Base-by-base conservation (phyloP, 2,888 invertebrate species). In the Drosophila leonis region DNA sequence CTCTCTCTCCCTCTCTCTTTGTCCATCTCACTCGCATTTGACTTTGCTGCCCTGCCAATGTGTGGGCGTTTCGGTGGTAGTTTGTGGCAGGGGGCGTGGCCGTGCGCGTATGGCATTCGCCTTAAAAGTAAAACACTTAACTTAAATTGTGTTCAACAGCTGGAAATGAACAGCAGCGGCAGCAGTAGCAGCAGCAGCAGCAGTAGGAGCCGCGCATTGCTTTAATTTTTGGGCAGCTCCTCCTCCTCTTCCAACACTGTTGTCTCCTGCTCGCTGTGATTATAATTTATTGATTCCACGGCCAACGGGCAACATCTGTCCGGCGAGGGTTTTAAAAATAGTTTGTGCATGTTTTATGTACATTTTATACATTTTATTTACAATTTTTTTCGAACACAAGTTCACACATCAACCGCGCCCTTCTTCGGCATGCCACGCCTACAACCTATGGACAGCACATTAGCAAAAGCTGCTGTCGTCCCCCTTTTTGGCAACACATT, bases 121-220 rank as follows among this genome's bases (percentile, higher is more conserved):
- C 75, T 71, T 61, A 72, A 83, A 84, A 82, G 77, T 75, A 78
- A 81, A 77, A 72, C 86, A 90, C 88, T 90, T 85, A 78, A 72
- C 72, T 81, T 74, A 81, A 87, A 90, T 88, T 81, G 86, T 77
- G 77, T 51, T 83, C 88, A 90, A 85, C 90, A 87, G 90, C 86
- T 90, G 90, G 77, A 82, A 74, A 74, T 82, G 75, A 86, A 72
- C 57, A 75, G 72, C 69, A 74, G 20, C 41, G 5, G 62, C 55
- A 46, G 46, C 44, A 27, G 27, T 15, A 8, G 24, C 7, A 15
- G 46, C 46, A 48, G 18, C 12, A 4, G 20, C 48, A 10, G 29
- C 15, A 63, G 29, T 33, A 18, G 48, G 42, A 57, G 15, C 31
- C 20, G 52, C 60, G 57, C 60, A 63, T 39, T 77, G 65, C 77